Conservation (phyloP, 2,888 invertebrate species). For the Siphlonurus alternatus region DNA sequence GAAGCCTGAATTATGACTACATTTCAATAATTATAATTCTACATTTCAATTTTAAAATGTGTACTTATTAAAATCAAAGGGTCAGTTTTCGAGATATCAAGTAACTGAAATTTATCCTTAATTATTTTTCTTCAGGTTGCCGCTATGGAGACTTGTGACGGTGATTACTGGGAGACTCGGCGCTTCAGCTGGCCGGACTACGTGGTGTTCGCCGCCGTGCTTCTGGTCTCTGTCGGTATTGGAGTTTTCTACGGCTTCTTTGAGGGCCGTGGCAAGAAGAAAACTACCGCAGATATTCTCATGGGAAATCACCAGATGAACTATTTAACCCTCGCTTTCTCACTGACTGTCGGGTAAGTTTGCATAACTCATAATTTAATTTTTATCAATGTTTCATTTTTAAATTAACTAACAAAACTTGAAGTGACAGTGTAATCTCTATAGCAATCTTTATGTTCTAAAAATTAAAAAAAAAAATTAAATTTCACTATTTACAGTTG, state of each 20-base stretch:
- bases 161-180: not conserved
- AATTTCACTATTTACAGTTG: too few relatives aligned
- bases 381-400: not conserved
- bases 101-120: too few relatives aligned
- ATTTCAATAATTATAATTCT: too few relatives aligned
- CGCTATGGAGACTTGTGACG: not conserved
- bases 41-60: too few relatives aligned
- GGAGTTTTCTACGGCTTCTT: constrained; percentile 74
- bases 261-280: constrained; percentile 50
- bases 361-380: not conserved
- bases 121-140: too few relatives aligned
- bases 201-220: constrained; percentile 52
- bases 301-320: constrained; percentile 69
- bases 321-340: constrained; percentile 76
- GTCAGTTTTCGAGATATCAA: too few relatives aligned
- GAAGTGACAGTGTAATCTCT: too few relatives aligned
- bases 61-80: too few relatives aligned
- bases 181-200: constrained; percentile 57
- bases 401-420: not conserved
- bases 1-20: too few relatives aligned
- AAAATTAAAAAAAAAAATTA: too few relatives aligned
- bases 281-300: constrained; percentile 58
- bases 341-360: constrained; percentile 59
- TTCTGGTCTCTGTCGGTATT: constrained; percentile 61
- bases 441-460: too few relatives aligned